phyloP scores from a whole-genome alignment of 2,113 vertebrate genomes.

The Danionella cerebrum region DNA sequence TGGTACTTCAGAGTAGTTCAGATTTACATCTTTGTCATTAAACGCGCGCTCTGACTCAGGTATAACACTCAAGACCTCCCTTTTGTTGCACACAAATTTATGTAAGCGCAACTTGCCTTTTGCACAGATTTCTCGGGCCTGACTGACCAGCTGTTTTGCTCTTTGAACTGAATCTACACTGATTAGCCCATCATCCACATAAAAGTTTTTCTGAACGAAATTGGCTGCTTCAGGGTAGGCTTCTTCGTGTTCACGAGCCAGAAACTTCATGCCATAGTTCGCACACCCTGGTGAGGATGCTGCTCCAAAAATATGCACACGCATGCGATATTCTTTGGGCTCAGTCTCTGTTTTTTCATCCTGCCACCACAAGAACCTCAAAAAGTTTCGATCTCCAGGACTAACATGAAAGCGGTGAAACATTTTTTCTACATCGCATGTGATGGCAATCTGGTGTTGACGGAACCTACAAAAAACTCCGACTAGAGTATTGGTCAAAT shows the following conservation, averaged over 20 bases:
- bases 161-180: neutral
- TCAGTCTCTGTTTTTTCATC: too few relatives aligned
- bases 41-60: constrained; percentile 10
- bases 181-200: constrained; percentile 30
- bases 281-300: constrained; percentile 17
- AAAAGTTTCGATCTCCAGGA: constrained; percentile 14
- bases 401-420: constrained; percentile 27
- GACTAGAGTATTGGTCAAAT: constrained; percentile 23
- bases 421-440: constrained; percentile 23
- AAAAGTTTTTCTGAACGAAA: constrained; percentile 25
- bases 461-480: constrained; percentile 32
- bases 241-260: constrained; percentile 8
- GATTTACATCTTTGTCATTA: constrained; percentile 15
- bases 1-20: constrained; percentile 8
- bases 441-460: constrained; percentile 5
- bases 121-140: neutral
- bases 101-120: constrained; percentile 24
- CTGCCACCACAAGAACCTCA: too few relatives aligned
- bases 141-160: neutral
- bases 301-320: constrained; percentile 16
- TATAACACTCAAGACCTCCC: constrained; percentile 15
- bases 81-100: constrained; percentile 25
- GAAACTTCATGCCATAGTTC: constrained; percentile 27
- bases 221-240: constrained; percentile 10
- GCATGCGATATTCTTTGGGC: constrained; percentile 11